phyloP scores from a whole-genome alignment of 2,888 invertebrate genomes.

The Polyommatus iphigenia region DNA sequence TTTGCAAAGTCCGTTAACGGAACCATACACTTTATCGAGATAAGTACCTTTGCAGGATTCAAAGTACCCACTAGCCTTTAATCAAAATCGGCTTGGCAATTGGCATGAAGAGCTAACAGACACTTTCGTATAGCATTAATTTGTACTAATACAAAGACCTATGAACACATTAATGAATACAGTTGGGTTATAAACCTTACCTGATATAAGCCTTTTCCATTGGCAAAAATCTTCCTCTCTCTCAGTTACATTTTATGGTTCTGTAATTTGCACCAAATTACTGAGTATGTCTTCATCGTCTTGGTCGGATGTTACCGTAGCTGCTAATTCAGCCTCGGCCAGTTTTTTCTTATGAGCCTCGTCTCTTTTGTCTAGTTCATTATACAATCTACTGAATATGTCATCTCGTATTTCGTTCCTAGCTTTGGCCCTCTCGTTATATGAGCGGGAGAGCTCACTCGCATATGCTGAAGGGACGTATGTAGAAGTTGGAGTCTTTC shows the following conservation, averaged over 20 bases:
- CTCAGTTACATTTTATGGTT: not conserved
- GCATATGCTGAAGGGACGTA: conserved; percentile 43
- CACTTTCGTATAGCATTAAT: not conserved
- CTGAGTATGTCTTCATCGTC: not conserved
- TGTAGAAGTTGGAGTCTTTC: conserved; percentile 15
- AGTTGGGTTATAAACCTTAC: not conserved
- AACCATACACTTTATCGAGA: no score
- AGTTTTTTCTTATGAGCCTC: conserved; percentile 33
- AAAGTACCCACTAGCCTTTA: no score
- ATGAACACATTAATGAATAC: not conserved
- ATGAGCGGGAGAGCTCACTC: conserved; percentile 40
- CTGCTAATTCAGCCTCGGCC: not conserved
- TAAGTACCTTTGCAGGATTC: no score
- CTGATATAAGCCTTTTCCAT: not conserved
- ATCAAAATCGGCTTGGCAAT: not conserved
- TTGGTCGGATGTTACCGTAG: not conserved
- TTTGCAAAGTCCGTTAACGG: no score
- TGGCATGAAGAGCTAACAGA: not conserved
- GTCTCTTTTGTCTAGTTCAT: not conserved
- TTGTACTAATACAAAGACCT: not conserved
- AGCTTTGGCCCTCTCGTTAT: conserved; percentile 36
- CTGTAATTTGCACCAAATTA: not conserved
- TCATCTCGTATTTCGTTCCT: conserved; percentile 32
- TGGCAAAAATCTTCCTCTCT: not conserved
- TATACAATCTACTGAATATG: conserved; percentile 37